Base-by-base conservation (phyloP, 2,113 vertebrate genomes). In the Syngnathus typhle region DNA sequence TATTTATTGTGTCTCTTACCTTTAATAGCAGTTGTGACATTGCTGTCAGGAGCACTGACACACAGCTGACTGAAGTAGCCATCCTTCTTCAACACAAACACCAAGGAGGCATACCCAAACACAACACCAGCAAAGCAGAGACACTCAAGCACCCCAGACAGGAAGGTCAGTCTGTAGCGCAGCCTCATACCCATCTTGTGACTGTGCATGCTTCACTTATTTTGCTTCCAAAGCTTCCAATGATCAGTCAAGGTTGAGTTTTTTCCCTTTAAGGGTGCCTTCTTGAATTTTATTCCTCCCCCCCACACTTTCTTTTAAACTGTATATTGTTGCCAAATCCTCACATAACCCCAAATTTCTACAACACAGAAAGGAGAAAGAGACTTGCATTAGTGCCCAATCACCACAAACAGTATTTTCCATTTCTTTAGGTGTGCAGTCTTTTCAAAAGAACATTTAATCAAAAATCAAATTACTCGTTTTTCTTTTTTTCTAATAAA, bases 41-140 rank as follows among this genome's bases (percentile, higher is more conserved):
- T 88, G 54, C 32, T 12, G 46, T 12, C 38, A 5, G 44, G 65
- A n/a, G 2, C 9, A 5, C 4, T 49, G 5, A 51, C 18, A 61
- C 94, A 94, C 8, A 92, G 78, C 1, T 89, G 72, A 23, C 72
- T 0, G 39, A 97, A 98, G 88, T 95, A 97, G 0, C 65, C 49
- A 6, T 94, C 88, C 0, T 64, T 60, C 82, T 96, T 95, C 71
- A 97, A 91, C 68, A 98, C 91, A 15, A 92, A 95, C 72, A 95
- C 91, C 21, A 97, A 84, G 0, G 94, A 95, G 3, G 93, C 86
- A 87, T 92, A 95, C 49, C 95, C 95, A 0, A 95, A 96, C 71
- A 95, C 86, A 67, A 92, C 49, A 0, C 95, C 95, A 0, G 92
- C 84, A 2, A 94, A 94, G 52, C 90, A 86, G 7, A 94, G 79